Evolutionary conservation across 2,888 invertebrate species (phyloP).

Genomic region (Eudemis profundana): DNA sequence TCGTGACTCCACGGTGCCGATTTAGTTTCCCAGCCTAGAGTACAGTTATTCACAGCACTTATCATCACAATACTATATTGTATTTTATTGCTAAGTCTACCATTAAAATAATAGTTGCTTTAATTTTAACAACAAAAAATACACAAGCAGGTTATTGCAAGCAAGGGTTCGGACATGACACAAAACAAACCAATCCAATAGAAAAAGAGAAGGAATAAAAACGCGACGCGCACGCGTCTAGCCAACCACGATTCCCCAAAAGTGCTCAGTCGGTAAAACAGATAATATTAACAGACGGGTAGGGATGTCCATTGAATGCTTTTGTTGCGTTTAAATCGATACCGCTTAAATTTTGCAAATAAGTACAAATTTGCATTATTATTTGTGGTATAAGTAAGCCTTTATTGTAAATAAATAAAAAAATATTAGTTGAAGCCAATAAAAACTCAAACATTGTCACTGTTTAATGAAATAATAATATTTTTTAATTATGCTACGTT

Average conservation of each 20-base stretch:
- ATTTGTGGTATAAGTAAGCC: not conserved
- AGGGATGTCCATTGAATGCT: conserved; percentile 35
- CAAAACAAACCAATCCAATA: conserved; percentile 83
- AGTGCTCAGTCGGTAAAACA: conserved; percentile 69
- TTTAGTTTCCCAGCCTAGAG: conserved; percentile 82
- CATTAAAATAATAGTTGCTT: conserved; percentile 71
- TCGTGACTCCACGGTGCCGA: conserved; percentile 86
- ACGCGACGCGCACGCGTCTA: conserved; percentile 78
- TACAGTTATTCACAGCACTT: conserved; percentile 84
- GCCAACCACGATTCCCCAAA: conserved; percentile 48
- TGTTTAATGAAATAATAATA: not conserved
- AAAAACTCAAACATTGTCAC: no score
- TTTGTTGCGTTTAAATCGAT: conserved; percentile 33
- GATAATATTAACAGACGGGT: conserved; percentile 46
- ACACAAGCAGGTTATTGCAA: conserved; percentile 76
- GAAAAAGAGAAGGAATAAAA: conserved; percentile 74
- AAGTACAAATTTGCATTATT: not conserved
- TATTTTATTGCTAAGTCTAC: conserved; percentile 69
- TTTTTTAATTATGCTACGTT: not conserved
- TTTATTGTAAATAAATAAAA: not conserved
- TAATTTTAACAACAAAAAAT: conserved; percentile 73
- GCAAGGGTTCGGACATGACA: conserved; percentile 79
- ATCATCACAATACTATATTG: conserved; percentile 83
- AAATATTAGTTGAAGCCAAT: not conserved
- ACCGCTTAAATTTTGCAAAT: conserved; percentile 7